Base-by-base conservation (phyloP, 2,113 vertebrate species). In the Sceloporus undulatus region DNA sequence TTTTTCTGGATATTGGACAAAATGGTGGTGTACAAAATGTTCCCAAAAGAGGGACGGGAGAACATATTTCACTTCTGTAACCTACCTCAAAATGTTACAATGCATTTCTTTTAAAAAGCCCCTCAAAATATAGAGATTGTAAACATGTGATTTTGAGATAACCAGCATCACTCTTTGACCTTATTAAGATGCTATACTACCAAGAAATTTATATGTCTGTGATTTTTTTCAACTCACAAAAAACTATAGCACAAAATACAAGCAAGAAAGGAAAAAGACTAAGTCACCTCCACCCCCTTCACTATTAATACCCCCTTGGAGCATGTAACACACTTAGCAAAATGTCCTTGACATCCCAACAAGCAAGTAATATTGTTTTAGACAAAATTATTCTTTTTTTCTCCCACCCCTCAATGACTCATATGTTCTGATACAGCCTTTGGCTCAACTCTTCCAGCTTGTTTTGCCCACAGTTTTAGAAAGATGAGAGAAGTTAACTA, bases 121-220 rank as follows among this genome's bases (percentile, higher is more conserved):
- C 48, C 48, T 7, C 14, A 65, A 65, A 40, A 25, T 19, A 11
- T 71, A 77, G 73, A 90, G 5, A 42, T 19, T 21, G 11, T 74
- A 85, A 88, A 90, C 82, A 86, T 81, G 1, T 75, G 82, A 66
- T 87, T 87, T 92, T 87, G 90, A 79, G 52, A 66, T 29, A 90
- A 80, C 48, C 52, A 80, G 27, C 4, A 4, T 71, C 86, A 75
- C 54, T 75, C 79, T 89, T 89, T 81, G 74, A 77, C 29, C 66
- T 92, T 85, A 93, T 93, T 93, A 92, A 91, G 40, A 91, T 88
- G 79, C 91, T 86, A 88, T 7, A 73, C 52, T 92, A 84, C 65
- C 84, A 90, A 91, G 93, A 90, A 74, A 0, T 25, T 87, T 85
- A 62, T 85, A 80, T 40, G 13, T 86, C 88, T 94, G 62, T 10